A percentile compares a stretch with the other conserved stretches of the same genome.
Evolutionary conservation across 2,888 invertebrate genomes (phyloP).

Genomic region (Bimastos eiseni): DNA sequence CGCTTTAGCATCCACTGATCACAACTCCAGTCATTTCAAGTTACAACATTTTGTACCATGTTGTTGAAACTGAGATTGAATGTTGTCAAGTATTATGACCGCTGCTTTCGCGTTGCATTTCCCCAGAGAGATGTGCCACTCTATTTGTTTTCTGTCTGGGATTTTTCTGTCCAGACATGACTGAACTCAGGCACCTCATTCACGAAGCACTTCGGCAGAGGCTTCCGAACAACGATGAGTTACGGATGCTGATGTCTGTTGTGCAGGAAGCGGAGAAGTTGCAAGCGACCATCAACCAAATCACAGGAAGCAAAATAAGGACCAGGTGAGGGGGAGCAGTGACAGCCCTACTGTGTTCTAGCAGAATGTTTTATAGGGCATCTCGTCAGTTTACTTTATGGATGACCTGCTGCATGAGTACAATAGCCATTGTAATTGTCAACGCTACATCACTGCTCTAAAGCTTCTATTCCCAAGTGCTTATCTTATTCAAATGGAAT

Average conservation of each 20-base stretch:
- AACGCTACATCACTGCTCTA: no score
- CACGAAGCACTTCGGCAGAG: slow-evolving; percentile 76
- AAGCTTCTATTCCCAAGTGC: no score
- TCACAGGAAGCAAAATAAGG: slow-evolving; percentile 84
- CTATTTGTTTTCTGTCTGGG: not conserved
- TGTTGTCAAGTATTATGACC: not conserved
- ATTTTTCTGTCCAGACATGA: slow-evolving; percentile 68
- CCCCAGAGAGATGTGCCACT: not conserved
- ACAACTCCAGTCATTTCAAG: not conserved
- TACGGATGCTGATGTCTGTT: slow-evolving; percentile 69
- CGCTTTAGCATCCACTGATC: not conserved
- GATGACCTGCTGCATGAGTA: not conserved
- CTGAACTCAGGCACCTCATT: slow-evolving; percentile 73
- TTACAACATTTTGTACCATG: not conserved
- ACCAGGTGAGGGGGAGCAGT: slow-evolving; percentile 64
- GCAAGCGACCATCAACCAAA: slow-evolving; percentile 83
- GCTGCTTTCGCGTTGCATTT: not conserved
- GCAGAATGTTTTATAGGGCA: not conserved
- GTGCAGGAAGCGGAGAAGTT: slow-evolving; percentile 90
- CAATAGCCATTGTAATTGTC: not conserved
- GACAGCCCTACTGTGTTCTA: no score
- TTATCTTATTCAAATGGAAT: no score
- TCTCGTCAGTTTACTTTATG: not conserved
- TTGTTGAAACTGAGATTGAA: not conserved
- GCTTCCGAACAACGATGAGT: slow-evolving; percentile 72